A percentile compares a stretch with the other conserved stretches of the same genome.
phyloP scores from a whole-genome alignment of 2,888 invertebrate species.

The Andrena fulva region DNA sequence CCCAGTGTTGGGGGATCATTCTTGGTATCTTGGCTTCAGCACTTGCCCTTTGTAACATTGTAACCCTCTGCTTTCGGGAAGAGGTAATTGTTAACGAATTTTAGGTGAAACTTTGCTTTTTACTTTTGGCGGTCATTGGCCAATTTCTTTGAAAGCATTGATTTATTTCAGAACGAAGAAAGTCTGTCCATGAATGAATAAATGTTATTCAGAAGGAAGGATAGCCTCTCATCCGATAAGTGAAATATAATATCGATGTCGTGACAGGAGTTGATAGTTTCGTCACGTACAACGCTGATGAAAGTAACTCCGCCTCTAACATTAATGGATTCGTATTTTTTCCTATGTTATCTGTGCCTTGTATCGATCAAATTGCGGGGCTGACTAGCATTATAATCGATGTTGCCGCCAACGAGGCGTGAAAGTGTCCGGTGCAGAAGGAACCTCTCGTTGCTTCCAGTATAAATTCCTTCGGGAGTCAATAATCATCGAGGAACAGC shows the following conservation, averaged over 20 bases:
- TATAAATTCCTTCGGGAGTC: neutral
- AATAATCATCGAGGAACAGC: neutral
- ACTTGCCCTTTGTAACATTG: conserved; percentile 11
- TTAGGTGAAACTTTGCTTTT: neutral
- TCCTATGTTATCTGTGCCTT: conserved; percentile 12
- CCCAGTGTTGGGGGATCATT: conserved; percentile 31
- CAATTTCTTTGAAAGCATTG: neutral
- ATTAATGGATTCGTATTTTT: conserved; percentile 30
- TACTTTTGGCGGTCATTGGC: neutral
- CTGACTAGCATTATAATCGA: conserved; percentile 36
- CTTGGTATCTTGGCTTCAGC: conserved; percentile 30
- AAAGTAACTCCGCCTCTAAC: neutral
- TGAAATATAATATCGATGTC: conserved; percentile 12
- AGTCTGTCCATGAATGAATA: neutral
- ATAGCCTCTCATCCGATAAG: conserved; percentile 6
- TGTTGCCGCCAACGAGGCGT: conserved; percentile 40
- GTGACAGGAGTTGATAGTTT: neutral
- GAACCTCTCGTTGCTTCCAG: conserved; percentile 14
- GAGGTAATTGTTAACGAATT: neutral
- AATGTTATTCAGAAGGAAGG: neutral
- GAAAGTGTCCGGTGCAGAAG: conserved; percentile 38
- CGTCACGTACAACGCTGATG: conserved; percentile 14
- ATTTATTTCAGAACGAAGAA: neutral
- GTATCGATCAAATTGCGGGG: conserved; percentile 37
- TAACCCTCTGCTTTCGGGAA: neutral